Evolutionary conservation across 2,888 invertebrate species (phyloP).

Genomic region (Monochamus alternatus): DNA sequence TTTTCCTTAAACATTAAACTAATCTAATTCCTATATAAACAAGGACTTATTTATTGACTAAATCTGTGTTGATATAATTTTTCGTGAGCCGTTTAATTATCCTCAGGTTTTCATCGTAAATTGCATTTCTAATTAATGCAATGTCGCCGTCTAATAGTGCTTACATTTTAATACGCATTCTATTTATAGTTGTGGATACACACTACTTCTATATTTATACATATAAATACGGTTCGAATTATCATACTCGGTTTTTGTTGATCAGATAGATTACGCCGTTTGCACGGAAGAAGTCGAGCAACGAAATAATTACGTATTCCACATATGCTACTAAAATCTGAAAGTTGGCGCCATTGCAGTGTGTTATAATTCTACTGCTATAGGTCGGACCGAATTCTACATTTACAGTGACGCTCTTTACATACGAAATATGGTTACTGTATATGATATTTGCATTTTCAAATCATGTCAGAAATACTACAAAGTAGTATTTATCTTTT

Average conservation of each 20-base stretch:
- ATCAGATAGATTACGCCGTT: not conserved
- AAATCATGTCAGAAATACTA: no score
- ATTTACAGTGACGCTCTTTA: not conserved
- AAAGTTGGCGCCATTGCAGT: conserved; percentile 7
- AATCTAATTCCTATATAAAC: no score
- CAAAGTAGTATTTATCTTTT: no score
- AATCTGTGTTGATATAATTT: no score
- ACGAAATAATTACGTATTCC: conserved; percentile 2
- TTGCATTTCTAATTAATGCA: not conserved
- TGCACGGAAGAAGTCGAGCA: conserved; percentile 3
- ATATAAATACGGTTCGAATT: conserved; percentile 1
- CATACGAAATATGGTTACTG: no score
- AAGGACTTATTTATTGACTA: no score
- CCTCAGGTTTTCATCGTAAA: not conserved
- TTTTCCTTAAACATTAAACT: no score
- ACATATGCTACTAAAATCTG: conserved; percentile 5
- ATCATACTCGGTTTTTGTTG: conserved; percentile 8
- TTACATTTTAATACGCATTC: not conserved
- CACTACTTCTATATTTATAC: not conserved
- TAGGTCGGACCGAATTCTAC: not conserved
- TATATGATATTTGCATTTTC: no score
- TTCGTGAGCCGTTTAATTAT: not conserved
- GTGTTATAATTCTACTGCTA: not conserved
- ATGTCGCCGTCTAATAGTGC: not conserved
- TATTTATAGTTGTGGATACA: conserved; percentile 8